Evolutionary conservation across 2,113 vertebrate genomes (phyloP), one percentile per base, ranked within the genome.

Genomic region (Climacteris rufus): DNA sequence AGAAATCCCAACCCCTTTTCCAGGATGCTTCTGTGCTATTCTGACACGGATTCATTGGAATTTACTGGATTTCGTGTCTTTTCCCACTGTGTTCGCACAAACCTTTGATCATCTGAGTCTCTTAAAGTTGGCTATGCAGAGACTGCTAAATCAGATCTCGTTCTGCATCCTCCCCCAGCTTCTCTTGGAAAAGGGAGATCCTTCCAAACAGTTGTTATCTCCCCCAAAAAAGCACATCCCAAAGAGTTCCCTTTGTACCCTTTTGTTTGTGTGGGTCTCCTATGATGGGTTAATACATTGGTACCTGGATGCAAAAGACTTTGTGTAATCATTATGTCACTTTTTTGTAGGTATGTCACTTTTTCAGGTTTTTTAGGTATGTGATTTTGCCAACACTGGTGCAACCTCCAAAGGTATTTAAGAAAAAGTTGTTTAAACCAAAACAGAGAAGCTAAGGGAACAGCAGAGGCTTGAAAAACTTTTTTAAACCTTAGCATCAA

Each of bases 311-410:
- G 24, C 13, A 47, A 49, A 85, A 63, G 7, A 15, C 17, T 74
- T 0, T n/a, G 0, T 30, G 8, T 21, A 33, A 54, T n/a, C 14
- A 4, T 18, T 9, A 10, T 23, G 28, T 49, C 6, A 2, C 22
- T 21, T 75, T 76, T 72, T 42, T 17, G 10, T 39, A 50, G 8
- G 3, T 15, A 3, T 23, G 5, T 61, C 35, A 11, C n/a, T 22
- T n/a, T 40, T 33, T 13, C 2, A 25, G 28, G 15, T 16, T 64
- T 70, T 45, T 15, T 45, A 54, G 10, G 20, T 23, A 9, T 15
- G 17, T 49, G 64, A 33, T 20, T 78, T 87, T 27, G 6, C 57
- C 30, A 60, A 9, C 50, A 35, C 9, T 2, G 1, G 3, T 12
- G 18, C 49, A 54, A 52, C 28, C 44, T 89, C 23, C 30, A 45